Conservation (phyloP, 2,113 vertebrate genomes). For the Hemicordylus capensis region DNA sequence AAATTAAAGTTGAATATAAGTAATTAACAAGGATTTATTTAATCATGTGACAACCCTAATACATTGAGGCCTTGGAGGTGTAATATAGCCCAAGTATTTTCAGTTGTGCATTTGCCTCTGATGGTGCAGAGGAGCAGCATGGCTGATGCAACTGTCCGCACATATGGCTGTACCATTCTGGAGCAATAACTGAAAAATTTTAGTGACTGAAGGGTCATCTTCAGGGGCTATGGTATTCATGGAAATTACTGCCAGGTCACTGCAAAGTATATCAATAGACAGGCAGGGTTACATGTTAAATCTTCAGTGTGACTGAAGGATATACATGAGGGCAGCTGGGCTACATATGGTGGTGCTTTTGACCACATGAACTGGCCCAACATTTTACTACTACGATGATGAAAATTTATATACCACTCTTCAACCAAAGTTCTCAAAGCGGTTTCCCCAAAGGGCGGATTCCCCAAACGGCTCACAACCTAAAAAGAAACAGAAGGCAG, state of each 20-base stretch:
- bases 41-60: not conserved
- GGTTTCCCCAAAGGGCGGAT: too few species aligned
- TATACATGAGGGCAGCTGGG: not conserved
- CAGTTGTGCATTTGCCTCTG: not conserved
- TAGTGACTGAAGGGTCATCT: not conserved
- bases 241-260: not conserved
- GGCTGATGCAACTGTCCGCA: not conserved
- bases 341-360: not conserved
- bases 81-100: not conserved
- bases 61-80: not conserved
- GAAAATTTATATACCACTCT: too few species aligned
- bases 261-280: not conserved
- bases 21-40: not conserved
- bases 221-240: too few species aligned
- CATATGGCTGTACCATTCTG: not conserved
- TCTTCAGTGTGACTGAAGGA: not conserved
- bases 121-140: not conserved
- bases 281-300: not conserved
- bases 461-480: too few species aligned
- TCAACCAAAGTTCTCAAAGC: too few species aligned
- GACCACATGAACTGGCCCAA: constrained; percentile 14
- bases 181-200: not conserved
- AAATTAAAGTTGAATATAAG: not conserved
- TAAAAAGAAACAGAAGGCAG: too few species aligned
- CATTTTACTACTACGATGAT: too few species aligned